phyloP scores from a whole-genome alignment of 2,797 vertebrate species.

The Harpagifer antarcticus region DNA sequence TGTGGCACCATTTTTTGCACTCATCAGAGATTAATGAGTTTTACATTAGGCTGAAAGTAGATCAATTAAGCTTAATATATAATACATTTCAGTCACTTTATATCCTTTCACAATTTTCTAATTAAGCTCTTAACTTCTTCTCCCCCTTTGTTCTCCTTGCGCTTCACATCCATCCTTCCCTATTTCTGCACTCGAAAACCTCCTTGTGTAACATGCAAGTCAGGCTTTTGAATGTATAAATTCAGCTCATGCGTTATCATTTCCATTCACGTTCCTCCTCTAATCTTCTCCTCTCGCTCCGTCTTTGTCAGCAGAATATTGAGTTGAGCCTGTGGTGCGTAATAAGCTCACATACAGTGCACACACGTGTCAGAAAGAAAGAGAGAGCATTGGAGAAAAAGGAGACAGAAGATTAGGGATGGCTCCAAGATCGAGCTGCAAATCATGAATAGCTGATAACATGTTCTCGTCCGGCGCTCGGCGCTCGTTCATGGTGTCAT shows the following conservation, averaged over 20 bases:
- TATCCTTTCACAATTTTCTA: conserved; percentile 39
- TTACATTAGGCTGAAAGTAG: conserved; percentile 38
- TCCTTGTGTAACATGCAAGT: conserved; percentile 12
- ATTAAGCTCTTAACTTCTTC: conserved; percentile 14
- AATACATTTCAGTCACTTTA: conserved; percentile 54
- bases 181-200: background rate
- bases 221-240: conserved; percentile 54
- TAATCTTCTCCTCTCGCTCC: conserved; percentile 39
- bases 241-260: conserved; percentile 49
- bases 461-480: conserved; percentile 38
- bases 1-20: background rate
- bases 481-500: conserved; percentile 49
- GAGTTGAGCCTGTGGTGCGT: conserved; percentile 8
- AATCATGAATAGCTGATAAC: conserved; percentile 60
- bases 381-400: background rate
- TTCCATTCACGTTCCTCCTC: conserved; percentile 30
- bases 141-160: conserved; percentile 13
- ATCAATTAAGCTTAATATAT: conserved; percentile 53
- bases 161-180: background rate
- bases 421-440: conserved; percentile 36
- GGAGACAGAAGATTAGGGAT: conserved; percentile 40
- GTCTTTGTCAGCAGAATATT: conserved; percentile 69
- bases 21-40: conserved; percentile 25
- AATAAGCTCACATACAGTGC: conserved; percentile 3
- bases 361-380: background rate